These are phyloP conservation scores for Chesias legatella DNA, from an alignment of 2,888 invertebrate genomes.

Conservation along the genomic window DNA sequence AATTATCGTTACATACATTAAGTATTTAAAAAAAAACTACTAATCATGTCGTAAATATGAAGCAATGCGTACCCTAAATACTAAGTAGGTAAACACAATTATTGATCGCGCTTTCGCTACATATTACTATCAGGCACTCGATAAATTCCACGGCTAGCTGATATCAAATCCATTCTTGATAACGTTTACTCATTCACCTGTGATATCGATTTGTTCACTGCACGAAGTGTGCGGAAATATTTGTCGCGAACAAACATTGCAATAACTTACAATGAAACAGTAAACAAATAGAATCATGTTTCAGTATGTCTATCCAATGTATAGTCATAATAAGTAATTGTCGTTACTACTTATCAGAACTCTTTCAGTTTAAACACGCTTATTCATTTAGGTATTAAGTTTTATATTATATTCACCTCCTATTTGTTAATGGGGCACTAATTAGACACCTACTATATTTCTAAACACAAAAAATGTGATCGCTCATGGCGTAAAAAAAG, in stretches of 20 bases:
- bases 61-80: slow-evolving; percentile 4
- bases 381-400: too few relatives aligned
- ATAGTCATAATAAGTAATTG: too few relatives aligned
- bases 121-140: slow-evolving; percentile 49
- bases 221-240: slow-evolving; percentile 39
- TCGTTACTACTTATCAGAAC: too few relatives aligned
- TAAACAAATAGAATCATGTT: slow-evolving; percentile 8
- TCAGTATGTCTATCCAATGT: too few relatives aligned
- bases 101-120: slow-evolving; percentile 44
- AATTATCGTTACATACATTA: too few relatives aligned
- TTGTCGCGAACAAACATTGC: slow-evolving; percentile 17
- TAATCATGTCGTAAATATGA: slow-evolving; percentile 5
- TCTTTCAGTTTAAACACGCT: too few relatives aligned
- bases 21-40: not conserved
- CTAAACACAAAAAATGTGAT: too few relatives aligned
- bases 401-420: too few relatives aligned
- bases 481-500: too few relatives aligned
- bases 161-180: slow-evolving; percentile 56
- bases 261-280: slow-evolving; percentile 33
- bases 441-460: too few relatives aligned
- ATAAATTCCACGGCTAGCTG: slow-evolving; percentile 56
- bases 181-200: slow-evolving; percentile 55
- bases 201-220: slow-evolving; percentile 67
- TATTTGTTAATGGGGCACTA: too few relatives aligned
- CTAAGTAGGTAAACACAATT: slow-evolving; percentile 24